These are phyloP conservation scores for Halcyon smyrnensis DNA, from an alignment of 2,797 vertebrate species.

Conservation along the genomic window DNA sequence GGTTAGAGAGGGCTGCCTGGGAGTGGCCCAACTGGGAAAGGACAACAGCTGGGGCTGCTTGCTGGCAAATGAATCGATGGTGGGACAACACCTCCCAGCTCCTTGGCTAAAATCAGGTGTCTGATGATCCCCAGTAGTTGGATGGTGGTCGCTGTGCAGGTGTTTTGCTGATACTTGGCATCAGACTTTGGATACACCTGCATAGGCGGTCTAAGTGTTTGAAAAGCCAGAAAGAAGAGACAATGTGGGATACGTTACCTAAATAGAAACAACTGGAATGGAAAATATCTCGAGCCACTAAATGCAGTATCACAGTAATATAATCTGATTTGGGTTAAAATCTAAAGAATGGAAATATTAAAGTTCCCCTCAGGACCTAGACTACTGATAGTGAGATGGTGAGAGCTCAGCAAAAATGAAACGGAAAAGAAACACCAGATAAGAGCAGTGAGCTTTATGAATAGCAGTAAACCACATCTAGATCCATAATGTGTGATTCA, in stretches of 20 bases:
- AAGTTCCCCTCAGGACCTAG: neutral
- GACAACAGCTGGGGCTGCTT: neutral
- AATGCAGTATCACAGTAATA: neutral
- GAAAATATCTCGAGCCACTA: constrained; percentile 1
- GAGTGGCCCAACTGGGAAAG: neutral
- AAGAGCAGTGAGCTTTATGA: constrained; percentile 1
- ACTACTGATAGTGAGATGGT: neutral
- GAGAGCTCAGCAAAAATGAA: neutral
- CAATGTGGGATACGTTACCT: neutral
- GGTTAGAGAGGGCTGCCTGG: neutral
- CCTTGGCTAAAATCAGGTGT: neutral
- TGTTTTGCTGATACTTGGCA: neutral
- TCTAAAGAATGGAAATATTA: neutral
- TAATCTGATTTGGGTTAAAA: constrained; percentile 44
- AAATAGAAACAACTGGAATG: neutral
- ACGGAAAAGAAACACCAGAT: neutral
- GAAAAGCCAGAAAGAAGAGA: neutral
- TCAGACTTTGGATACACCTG: neutral
- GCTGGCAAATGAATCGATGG: neutral
- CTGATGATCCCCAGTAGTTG: neutral
- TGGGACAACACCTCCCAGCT: neutral
- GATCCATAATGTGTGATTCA: neutral
- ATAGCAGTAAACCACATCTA: neutral
- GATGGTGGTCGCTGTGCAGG: neutral
- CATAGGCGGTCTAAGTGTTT: neutral